phyloP scores from a whole-genome alignment of 2,888 invertebrate species.

The Celastrina argiolus region DNA sequence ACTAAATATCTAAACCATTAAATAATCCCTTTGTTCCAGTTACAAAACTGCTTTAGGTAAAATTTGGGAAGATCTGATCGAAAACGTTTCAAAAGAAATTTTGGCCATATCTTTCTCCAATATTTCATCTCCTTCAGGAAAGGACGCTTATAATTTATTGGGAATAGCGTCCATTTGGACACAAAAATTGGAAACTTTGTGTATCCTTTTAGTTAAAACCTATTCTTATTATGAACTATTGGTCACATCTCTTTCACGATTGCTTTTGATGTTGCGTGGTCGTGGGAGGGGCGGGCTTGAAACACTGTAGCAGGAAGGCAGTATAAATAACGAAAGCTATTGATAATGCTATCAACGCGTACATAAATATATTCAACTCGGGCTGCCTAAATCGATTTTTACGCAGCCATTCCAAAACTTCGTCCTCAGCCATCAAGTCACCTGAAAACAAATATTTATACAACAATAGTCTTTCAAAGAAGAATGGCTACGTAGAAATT shows the following conservation, averaged over 20 bases:
- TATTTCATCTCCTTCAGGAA: conserved; percentile 3
- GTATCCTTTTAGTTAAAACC: background rate
- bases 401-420: conserved; percentile 94
- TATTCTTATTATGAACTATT: conserved; percentile 34
- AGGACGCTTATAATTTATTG: background rate
- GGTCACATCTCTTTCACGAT: conserved; percentile 65
- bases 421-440: conserved; percentile 88
- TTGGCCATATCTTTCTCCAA: background rate
- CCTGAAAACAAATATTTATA: conserved; percentile 72
- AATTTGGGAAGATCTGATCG: background rate
- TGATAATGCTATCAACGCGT: conserved; percentile 90
- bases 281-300: conserved; percentile 84
- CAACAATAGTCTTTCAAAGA: background rate
- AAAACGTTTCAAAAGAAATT: background rate
- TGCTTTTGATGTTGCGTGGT: conserved; percentile 82
- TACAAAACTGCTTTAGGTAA: background rate
- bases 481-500: background rate
- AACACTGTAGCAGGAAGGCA: conserved; percentile 92
- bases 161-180: background rate
- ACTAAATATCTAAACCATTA: background rate
- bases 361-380: conserved; percentile 96
- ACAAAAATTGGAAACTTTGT: background rate
- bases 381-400: conserved; percentile 96
- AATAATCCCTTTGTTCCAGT: background rate
- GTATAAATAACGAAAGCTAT: conserved; percentile 93